Evolutionary conservation across 1,140 invertebrate species (phyloP), one percentile per base, ranked within the genome.

Genomic region (Drosophila nigrodunni): DNA sequence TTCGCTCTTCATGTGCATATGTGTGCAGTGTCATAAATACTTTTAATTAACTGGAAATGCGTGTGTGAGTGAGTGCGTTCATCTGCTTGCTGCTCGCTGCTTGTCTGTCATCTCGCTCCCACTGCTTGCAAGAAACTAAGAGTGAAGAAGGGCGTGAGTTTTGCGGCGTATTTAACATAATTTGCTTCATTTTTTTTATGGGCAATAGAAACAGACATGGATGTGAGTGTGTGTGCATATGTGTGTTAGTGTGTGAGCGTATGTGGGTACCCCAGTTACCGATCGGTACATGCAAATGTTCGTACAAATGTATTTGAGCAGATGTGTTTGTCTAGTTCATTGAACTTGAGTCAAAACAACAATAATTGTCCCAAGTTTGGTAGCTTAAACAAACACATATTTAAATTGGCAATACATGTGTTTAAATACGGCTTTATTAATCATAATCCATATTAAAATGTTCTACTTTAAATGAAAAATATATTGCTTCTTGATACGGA

Each of bases 21-120:
- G 61, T 58, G 41, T 58, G 58, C 69, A 82, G 75, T 82, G 81
- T 86, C 82, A 85, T 86, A 85, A 85, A 85, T 85, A 85, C 82
- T 85, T 85, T 85, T 85, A 85, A 85, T 85, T 85, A 85, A 86
- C 82, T 85, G 82, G 70, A 85, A 86, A 70, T 81, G 82, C 71
- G 71, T 77, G 60, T 46, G 68, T 61, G 43, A 57, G 43, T 25
- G 39, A 65, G 25, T 52, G 72, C 21, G 43, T 74, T 11, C n/a
- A 62, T 67, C 37, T 61, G 57, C 4, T 30, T 6, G 7, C 34
- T 58, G 37, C 4, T 30, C 25, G 7, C 34, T 58, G 37, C 57
- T n/a, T 54, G 41, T 47, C 44, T 35, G 39, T 62, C 49, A 25
- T 75, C 67, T 59, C 59, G 13, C 39, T 70, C 54, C 49, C n/a